Conservation (phyloP, 1,140 invertebrate genomes). For the Tetraneura akinire region DNA sequence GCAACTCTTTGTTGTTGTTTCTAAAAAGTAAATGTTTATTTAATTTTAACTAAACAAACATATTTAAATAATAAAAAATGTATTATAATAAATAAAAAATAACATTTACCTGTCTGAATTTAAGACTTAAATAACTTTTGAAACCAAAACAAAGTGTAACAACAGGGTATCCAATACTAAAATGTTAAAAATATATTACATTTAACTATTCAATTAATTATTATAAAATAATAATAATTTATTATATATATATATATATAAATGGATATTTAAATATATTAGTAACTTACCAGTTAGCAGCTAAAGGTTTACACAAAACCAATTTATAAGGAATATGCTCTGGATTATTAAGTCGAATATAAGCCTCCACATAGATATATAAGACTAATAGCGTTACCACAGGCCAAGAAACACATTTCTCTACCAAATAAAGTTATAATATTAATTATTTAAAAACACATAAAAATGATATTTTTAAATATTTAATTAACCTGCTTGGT, state of each 20-base stretch:
- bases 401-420: constrained; percentile 90
- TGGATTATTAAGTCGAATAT: constrained; percentile 81
- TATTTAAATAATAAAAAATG: not conserved
- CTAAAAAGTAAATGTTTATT: constrained; percentile 60
- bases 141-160: constrained; percentile 95
- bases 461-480: not conserved
- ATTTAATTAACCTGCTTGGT: constrained; percentile 85
- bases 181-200: constrained; percentile 58
- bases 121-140: constrained; percentile 91
- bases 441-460: constrained; percentile 6
- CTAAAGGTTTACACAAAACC: constrained; percentile 95
- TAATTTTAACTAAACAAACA: not conserved
- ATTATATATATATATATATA: not conserved
- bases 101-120: constrained; percentile 74
- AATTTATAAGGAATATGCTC: constrained; percentile 73
- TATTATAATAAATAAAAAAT: not conserved
- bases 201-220: no score
- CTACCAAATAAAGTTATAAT: constrained; percentile 63
- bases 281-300: constrained; percentile 86
- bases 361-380: constrained; percentile 94
- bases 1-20: constrained; percentile 90
- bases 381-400: constrained; percentile 92
- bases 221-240: no score
- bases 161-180: constrained; percentile 93
- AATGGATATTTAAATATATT: no score